Evolutionary conservation across 2,888 invertebrate genomes (phyloP).

Genomic region (Phasia obesa): DNA sequence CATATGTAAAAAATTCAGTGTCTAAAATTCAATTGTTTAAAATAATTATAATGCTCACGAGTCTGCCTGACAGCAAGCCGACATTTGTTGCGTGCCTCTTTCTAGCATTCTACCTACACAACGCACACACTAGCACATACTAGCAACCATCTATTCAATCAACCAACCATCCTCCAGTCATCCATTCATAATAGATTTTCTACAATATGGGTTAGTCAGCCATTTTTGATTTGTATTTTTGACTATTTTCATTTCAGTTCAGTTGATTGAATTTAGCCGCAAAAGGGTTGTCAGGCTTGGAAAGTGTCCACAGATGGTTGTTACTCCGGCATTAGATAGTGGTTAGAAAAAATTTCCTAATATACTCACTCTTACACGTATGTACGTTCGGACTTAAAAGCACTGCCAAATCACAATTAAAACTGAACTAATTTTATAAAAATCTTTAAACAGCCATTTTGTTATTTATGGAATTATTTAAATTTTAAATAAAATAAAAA

Average conservation of each 20-base stretch:
- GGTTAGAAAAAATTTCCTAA: constrained; percentile 59
- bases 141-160: not conserved
- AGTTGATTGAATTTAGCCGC: constrained; percentile 57
- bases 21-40: constrained; percentile 51
- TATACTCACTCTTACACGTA: not conserved
- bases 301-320: constrained; percentile 56
- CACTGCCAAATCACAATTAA: constrained; percentile 1
- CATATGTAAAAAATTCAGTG: constrained; percentile 23
- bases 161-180: constrained; percentile 9
- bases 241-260: constrained; percentile 59
- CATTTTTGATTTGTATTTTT: constrained; percentile 69
- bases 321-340: constrained; percentile 54
- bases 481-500: not conserved
- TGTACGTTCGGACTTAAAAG: not conserved
- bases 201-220: constrained; percentile 71
- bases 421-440: constrained; percentile 5
- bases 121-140: constrained; percentile 32
- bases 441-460: constrained; percentile 26
- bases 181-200: constrained; percentile 50
- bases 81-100: constrained; percentile 43
- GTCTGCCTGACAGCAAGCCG: constrained; percentile 7
- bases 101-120: constrained; percentile 47
- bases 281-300: constrained; percentile 66
- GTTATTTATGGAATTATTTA: not conserved
- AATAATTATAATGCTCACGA: constrained; percentile 52